Base-by-base conservation (phyloP, 2,113 vertebrate species). In the Nycticebus coucang region DNA sequence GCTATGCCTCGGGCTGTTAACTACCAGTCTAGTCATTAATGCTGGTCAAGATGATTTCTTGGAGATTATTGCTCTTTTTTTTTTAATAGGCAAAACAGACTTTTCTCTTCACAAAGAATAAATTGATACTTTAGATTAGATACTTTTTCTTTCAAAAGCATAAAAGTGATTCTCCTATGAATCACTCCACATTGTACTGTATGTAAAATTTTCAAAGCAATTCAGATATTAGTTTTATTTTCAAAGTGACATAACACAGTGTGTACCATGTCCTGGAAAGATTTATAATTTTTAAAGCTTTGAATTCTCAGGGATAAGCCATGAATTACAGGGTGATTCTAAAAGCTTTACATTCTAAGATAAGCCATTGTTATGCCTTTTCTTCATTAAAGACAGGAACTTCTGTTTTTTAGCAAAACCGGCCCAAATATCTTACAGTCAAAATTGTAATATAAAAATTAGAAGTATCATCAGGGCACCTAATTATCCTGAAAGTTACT, bases 41-140 rank as follows among this genome's bases (percentile, higher is more conserved):
- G 84, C 85, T 59, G 37, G 92, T 95, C 96, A 95, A 53, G 94
- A 96, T 93, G 94, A 95, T 95, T 98, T 97, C 95, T 97, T 89
- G 50, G 75, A 92, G 66, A 68, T 91, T 35, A 71, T 41, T 68
- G 41, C 41, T 93, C 90, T 60, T 95, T 97, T 57, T 88, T 84
- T 81, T 79, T 30, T 4, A 84, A 7, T 14, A 87, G 64, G 69
- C 7, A 79, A 96, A 94, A 85, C 13, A 41, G 55, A 33, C 22
- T 82, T 93, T 89, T 15, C 82, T 93, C 59, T 77, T 18, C 41
- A 53, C 55, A 68, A 77, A 35, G 64, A 83, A 59, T 75, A 72
- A 37, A 93, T 68, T 80, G 59, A 13, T 30, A 1, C 2, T 62
- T 37, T 14, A 41, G 41, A 41, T 41, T 41, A 60, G 50, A 2